Conservation (phyloP, 2,888 invertebrate species). For the Andrena flavipes region DNA sequence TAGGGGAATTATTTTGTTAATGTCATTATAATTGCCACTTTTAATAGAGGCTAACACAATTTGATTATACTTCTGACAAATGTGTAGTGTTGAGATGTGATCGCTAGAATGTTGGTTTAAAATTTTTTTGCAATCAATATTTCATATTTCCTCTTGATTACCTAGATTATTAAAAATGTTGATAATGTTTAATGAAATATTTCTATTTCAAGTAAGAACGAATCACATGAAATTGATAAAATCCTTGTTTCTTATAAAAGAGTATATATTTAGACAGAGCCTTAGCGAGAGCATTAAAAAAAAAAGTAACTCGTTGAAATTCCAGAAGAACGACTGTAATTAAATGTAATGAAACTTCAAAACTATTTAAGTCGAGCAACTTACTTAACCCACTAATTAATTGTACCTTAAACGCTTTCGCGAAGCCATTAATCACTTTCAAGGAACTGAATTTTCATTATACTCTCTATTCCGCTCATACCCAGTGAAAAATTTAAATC, state of each 20-base stretch:
- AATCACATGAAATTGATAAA: no score
- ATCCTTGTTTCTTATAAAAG: no score
- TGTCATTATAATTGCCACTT: no score
- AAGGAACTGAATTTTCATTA: constrained; percentile 25
- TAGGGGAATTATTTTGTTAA: no score
- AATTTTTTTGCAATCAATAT: no score
- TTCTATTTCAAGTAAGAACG: not conserved
- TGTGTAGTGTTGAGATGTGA: no score
- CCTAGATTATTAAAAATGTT: no score
- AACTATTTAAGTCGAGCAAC: constrained; percentile 43
- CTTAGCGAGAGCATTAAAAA: not conserved
- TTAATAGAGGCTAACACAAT: no score
- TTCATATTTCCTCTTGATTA: no score
- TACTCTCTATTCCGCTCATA: constrained; percentile 16
- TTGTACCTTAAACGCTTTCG: constrained; percentile 45
- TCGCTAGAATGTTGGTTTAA: no score
- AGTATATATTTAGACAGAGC: no score
- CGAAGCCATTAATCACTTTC: constrained; percentile 41
- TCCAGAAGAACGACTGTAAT: constrained; percentile 6
- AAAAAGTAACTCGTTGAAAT: not conserved
- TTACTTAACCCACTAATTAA: constrained; percentile 48
- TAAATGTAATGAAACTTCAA: constrained; percentile 38
- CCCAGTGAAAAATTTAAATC: constrained; percentile 17
- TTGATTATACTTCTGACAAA: no score
- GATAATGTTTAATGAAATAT: not conserved